Percentiles rank a stretch among this genome's conserved stretches.
phyloP scores from a whole-genome alignment of 2,113 vertebrate species.

The Neogobius melanostomus region DNA sequence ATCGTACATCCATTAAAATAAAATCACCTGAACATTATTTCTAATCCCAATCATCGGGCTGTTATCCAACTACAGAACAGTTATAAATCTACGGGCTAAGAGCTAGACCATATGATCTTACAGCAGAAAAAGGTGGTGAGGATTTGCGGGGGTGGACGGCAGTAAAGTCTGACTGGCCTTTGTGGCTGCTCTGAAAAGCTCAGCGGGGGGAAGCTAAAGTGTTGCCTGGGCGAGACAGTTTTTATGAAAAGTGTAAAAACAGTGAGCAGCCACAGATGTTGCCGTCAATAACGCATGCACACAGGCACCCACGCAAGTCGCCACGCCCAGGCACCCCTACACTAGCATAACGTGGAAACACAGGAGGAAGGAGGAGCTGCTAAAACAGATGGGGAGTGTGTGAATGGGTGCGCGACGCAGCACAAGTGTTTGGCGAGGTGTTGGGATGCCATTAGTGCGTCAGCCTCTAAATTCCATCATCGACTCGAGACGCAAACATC shows the following conservation, averaged over 20 bases:
- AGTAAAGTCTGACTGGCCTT: constrained; percentile 45
- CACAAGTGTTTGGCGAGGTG: constrained; percentile 29
- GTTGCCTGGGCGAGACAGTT: constrained; percentile 50
- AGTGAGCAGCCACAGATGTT: constrained; percentile 72
- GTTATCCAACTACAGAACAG: too few species aligned
- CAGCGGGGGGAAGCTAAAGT: constrained; percentile 55
- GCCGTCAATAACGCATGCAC: constrained; percentile 65
- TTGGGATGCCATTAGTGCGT: constrained; percentile 47
- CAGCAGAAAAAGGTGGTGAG: background rate
- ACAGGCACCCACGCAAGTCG: constrained; percentile 25
- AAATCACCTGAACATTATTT: too few species aligned
- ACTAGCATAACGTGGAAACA: constrained; percentile 22
- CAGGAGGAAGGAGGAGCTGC: constrained; percentile 4
- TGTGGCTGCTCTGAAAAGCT: constrained; percentile 64
- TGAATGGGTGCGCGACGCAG: constrained; percentile 36
- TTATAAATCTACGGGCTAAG: too few species aligned
- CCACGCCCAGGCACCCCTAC: background rate
- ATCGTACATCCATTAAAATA: too few species aligned
- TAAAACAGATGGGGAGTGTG: constrained; percentile 57
- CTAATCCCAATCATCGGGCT: too few species aligned
- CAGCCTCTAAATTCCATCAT: constrained; percentile 34
- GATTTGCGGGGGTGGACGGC: constrained; percentile 18
- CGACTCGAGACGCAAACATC: constrained; percentile 20
- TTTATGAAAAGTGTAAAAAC: constrained; percentile 75
- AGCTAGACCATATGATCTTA: constrained; percentile 5